A percentile compares a stretch with the other conserved stretches of the same genome.
Conservation (phyloP, 1,140 invertebrate genomes). For the Dermatophagoides farinae region DNA sequence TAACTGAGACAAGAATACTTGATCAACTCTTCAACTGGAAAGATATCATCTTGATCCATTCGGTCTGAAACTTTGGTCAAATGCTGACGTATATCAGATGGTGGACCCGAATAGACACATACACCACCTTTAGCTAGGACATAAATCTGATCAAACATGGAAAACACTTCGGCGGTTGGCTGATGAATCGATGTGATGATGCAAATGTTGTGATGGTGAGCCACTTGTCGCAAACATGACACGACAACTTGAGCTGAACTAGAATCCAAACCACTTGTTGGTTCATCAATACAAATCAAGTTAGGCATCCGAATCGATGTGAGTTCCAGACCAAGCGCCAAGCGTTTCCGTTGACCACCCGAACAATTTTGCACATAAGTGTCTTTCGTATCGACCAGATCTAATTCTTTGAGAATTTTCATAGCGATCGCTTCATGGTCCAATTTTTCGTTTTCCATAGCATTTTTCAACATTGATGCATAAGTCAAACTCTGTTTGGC, state of each 20-base stretch:
- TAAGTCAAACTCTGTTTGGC: conserved; percentile 31
- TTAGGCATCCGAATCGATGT: conserved; percentile 67
- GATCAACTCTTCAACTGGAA: neutral
- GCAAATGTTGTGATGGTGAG: neutral
- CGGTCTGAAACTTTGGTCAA: neutral
- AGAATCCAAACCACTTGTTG: conserved; percentile 37
- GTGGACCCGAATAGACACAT: conserved; percentile 6
- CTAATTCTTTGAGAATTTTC: neutral
- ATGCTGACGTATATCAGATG: neutral
- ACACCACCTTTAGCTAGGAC: conserved; percentile 12
- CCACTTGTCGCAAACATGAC: neutral
- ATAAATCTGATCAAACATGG: conserved; percentile 5
- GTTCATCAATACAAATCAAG: conserved; percentile 90
- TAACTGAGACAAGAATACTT: neutral
- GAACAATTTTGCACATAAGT: neutral
- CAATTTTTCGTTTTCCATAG: neutral
- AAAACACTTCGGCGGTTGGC: neutral
- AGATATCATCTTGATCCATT: neutral
- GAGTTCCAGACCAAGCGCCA: conserved; percentile 76
- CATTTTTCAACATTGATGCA: conserved; percentile 4
- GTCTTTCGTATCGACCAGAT: neutral
- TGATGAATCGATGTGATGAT: conserved; percentile 12
- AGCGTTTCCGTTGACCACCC: conserved; percentile 72
- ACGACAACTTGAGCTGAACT: conserved; percentile 41
- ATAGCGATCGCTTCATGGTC: neutral